These are phyloP conservation scores for Crioceris asparagi DNA, from an alignment of 2,888 invertebrate species.

Conservation along the genomic window DNA sequence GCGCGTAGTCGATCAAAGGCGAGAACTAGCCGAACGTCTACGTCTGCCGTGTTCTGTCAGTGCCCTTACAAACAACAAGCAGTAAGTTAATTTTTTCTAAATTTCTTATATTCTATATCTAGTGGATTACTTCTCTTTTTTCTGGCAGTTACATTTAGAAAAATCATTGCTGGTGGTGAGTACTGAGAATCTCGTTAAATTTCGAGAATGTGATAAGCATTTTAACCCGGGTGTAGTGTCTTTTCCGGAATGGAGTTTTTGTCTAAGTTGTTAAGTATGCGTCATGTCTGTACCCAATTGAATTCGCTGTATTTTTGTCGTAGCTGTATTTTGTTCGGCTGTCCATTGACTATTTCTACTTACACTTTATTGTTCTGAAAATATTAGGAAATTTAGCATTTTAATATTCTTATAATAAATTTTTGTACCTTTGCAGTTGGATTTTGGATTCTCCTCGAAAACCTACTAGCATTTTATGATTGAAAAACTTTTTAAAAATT, in stretches of 20 bases:
- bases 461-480: too few relatives aligned
- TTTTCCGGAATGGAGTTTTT: background rate
- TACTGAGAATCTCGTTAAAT: conserved; percentile 5
- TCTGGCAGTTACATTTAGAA: background rate
- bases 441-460: background rate
- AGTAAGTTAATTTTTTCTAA: conserved; percentile 40
- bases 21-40: conserved; percentile 10
- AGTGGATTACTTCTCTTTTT: conserved; percentile 4
- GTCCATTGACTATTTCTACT: too few relatives aligned
- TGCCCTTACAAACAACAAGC: conserved; percentile 41
- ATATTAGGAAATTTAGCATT: too few relatives aligned
- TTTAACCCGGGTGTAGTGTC: background rate
- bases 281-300: conserved; percentile 14
- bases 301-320: conserved; percentile 1
- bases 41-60: conserved; percentile 20
- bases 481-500: too few relatives aligned
- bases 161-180: background rate
- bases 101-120: conserved; percentile 10
- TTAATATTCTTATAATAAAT: too few relatives aligned
- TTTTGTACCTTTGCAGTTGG: too few relatives aligned
- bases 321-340: too few relatives aligned
- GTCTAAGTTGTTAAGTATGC: conserved; percentile 9
- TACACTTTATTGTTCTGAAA: too few relatives aligned
- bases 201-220: conserved; percentile 5
- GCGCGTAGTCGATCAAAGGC: conserved; percentile 12